Base-by-base conservation (phyloP, 2,113 vertebrate genomes). In the Oreotrochilus melanogaster region DNA sequence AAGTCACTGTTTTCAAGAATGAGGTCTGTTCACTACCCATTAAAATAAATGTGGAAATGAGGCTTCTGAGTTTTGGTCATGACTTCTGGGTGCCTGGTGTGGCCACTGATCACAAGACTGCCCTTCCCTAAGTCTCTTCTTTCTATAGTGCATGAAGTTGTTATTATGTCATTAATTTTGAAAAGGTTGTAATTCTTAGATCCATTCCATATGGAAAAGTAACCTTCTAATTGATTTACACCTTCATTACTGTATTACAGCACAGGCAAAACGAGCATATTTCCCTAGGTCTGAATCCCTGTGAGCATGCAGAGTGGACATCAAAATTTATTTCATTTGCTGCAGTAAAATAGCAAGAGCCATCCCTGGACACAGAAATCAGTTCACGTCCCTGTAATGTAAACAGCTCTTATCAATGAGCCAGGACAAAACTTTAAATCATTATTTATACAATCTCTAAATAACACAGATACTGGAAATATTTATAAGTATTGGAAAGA, bases 361-460 rank as follows among this genome's bases (percentile, higher is more conserved):
- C 78, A 70, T 85, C 88, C 43, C 66, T 60, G 39, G n/a, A 35
- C 78, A 91, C 48, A 78, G 48, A 69, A 89, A 73, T 88, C 78
- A 79, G 70, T 94, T 95, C 78, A 89, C 61, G 84, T 70, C 78
- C 87, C 62, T 89, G 31, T 58, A 95, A 82, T 50, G 10, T 89
- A 92, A 95, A 94, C 87, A 94, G 22, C 27, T 95, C 85, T 91
- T 90, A 94, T 94, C 93, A 96, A 73, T 91, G 62, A 95, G 45
- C 25, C 58, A 62, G 62, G 54, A 95, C 42, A 81, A 94, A 91
- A 92, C 58, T 45, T 89, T 67, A 85, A 92, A 91, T 84, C 18
- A 65, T 94, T 91, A 79, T 78, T 95, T 92, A 75, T 85, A 72
- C 37, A 92, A 65, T 71, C 56, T 61, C 78, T 76, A 79, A 82